Percentiles rank a stretch among this genome's conserved stretches.
These are phyloP conservation scores for Polyergus mexicanus DNA, from an alignment of 1,140 invertebrate genomes.

Conservation along the genomic window DNA sequence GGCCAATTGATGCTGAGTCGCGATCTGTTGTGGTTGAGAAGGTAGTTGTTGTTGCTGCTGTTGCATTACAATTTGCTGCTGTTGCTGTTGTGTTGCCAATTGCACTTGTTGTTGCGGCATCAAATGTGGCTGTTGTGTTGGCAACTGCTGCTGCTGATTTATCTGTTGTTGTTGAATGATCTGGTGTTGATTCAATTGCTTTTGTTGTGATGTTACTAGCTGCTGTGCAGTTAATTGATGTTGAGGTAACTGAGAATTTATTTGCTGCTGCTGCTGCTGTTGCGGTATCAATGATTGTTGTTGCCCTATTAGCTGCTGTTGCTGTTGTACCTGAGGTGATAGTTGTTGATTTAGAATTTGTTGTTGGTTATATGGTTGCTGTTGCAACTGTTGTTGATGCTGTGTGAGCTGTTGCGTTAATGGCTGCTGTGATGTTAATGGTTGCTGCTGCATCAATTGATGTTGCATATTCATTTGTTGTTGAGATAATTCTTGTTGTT, in stretches of 20 bases:
- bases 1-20: conserved; percentile 77
- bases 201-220: conserved; percentile 76
- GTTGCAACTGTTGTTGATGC: conserved; percentile 81
- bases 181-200: conserved; percentile 79
- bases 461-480: conserved; percentile 80
- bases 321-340: conserved; percentile 73
- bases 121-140: conserved; percentile 76
- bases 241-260: conserved; percentile 78
- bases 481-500: conserved; percentile 66
- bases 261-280: conserved; percentile 77
- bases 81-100: conserved; percentile 76
- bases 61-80: conserved; percentile 72
- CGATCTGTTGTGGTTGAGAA: conserved; percentile 75
- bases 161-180: conserved; percentile 75
- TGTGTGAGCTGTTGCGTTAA: conserved; percentile 82
- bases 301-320: conserved; percentile 78
- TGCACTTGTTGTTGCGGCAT: conserved; percentile 80
- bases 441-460: conserved; percentile 82
- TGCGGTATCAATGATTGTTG: conserved; percentile 69
- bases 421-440: conserved; percentile 79
- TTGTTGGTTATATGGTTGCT: conserved; percentile 78
- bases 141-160: conserved; percentile 78
- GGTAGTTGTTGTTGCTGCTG: conserved; percentile 72
- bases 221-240: conserved; percentile 77
- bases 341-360: conserved; percentile 83